Percentiles rank a stretch among this genome's conserved stretches.
Evolutionary conservation across 2,888 invertebrate species (phyloP).

Genomic region (Cylindroiulus punctatus): DNA sequence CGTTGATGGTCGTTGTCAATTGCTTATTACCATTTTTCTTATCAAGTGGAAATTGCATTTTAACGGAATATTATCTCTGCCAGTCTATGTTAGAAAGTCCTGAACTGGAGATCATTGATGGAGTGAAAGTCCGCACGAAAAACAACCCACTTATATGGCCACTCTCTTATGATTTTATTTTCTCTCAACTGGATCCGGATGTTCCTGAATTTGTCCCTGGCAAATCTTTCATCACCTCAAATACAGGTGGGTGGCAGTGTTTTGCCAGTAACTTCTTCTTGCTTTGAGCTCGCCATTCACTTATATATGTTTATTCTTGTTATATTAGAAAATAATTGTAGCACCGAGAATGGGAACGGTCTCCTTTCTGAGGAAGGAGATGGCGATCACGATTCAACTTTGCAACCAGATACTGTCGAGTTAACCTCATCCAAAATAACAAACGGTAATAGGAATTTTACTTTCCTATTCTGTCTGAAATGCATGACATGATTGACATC

Average conservation of each 20-base stretch:
- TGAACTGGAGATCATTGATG: slow-evolving; percentile 79
- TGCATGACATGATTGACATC: no score
- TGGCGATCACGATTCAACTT: background rate
- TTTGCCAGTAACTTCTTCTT: background rate
- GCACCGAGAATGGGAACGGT: background rate
- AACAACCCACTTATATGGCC: slow-evolving; percentile 88
- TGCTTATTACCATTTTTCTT: no score
- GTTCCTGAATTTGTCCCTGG: slow-evolving; percentile 86
- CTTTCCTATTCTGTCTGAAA: no score
- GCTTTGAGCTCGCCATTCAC: background rate
- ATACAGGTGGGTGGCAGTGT: background rate
- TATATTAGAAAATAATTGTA: background rate
- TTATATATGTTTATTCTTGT: background rate
- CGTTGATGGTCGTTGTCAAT: no score
- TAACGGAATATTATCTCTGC: background rate
- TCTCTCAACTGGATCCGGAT: slow-evolving; percentile 77
- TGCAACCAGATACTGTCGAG: background rate
- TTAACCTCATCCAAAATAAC: background rate
- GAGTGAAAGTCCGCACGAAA: slow-evolving; percentile 83
- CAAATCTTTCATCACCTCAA: slow-evolving; percentile 11
- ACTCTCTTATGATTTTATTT: slow-evolving; percentile 62
- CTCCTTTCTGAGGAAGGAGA: slow-evolving; percentile 38
- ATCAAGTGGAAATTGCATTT: background rate
- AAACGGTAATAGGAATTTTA: background rate
- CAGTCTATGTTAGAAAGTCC: slow-evolving; percentile 78